Evolutionary conservation across 2,888 invertebrate genomes (phyloP), one percentile per base, ranked within the genome.

Genomic region (Caenorhabditis sp.): DNA sequence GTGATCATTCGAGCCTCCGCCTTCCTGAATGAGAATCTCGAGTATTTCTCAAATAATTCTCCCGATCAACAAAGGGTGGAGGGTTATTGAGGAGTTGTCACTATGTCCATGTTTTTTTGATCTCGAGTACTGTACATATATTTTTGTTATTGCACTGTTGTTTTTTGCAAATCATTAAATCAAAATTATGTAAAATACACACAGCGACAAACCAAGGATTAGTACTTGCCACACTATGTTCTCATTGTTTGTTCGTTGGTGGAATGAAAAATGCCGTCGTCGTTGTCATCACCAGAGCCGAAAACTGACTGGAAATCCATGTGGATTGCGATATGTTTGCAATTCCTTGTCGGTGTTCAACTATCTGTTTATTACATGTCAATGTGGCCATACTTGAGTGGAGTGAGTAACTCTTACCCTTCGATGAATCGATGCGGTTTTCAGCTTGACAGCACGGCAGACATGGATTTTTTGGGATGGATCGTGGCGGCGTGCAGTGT

Each of bases 331-430:
- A 72, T 69, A 54, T 61, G 69, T 14, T 51, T 76, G 14, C 71
- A 72, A 51, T 72, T 76, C n/a, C 43, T 76, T 14, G 69, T 69
- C 6, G 76, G 76, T 12, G 64, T 76, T 64, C 76, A 76, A 37
- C 66, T 76, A 12, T 78, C 71, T 27, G 76, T 76, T 1, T 78
- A 74, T 50, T 76, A 69, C 54, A 78, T 76, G 71, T 71, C 70
- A 8, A 74, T 78, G 76, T 78, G 78, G 78, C 78, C 78, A 1
- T 78, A 69, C 60, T 71, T 78, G 53, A 68, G 67, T 59, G 71
- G 73, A 19, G 73, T 78, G 37, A 31, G 31, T 10, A 31, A 31
- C 4, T 6, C 10, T 31, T 4, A 6, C 31, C 5, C 31, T 31
- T 31, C 5, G 31, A 10, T 6, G 31, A 10, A 10, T 31, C 5